Conservation (phyloP, 2,888 invertebrate genomes). For the Hirtodrosophila duncani region DNA sequence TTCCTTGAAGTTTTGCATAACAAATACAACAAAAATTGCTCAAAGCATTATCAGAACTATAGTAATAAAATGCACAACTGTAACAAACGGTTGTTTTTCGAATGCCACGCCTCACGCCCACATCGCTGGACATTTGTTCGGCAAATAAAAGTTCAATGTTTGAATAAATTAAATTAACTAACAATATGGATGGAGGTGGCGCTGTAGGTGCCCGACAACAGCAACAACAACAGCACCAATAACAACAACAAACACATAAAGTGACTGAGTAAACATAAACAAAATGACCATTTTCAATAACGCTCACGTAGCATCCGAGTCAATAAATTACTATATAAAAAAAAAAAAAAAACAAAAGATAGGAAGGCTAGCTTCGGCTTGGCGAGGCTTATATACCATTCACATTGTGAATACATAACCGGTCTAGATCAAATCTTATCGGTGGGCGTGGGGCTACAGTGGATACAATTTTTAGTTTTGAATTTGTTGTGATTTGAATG, state of each 20-base stretch:
- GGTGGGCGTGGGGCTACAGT: no score
- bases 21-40: conserved; percentile 22
- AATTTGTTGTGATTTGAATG: no score
- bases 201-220: conserved; percentile 19
- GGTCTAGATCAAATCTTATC: conserved; percentile 29
- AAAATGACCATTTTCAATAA: conserved; percentile 68
- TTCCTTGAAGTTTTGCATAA: conserved; percentile 59
- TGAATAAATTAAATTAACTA: conserved; percentile 55
- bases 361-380: not conserved
- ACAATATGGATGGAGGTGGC: conserved; percentile 47
- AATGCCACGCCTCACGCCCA: conserved; percentile 21
- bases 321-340: conserved; percentile 55
- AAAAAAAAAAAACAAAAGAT: conserved; percentile 11
- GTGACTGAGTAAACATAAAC: conserved; percentile 34
- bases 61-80: conserved; percentile 6
- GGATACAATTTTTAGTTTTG: no score
- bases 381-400: no score
- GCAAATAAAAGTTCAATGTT: conserved; percentile 64
- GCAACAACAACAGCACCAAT: conserved; percentile 9
- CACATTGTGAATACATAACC: no score
- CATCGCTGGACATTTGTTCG: conserved; percentile 35
- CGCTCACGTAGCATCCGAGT: conserved; percentile 67
- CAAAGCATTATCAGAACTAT: not conserved
- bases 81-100: conserved; percentile 42
- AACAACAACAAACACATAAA: conserved; percentile 11